These are phyloP conservation scores for Physella acuta DNA, from an alignment of 1,140 invertebrate species.

Conservation along the genomic window DNA sequence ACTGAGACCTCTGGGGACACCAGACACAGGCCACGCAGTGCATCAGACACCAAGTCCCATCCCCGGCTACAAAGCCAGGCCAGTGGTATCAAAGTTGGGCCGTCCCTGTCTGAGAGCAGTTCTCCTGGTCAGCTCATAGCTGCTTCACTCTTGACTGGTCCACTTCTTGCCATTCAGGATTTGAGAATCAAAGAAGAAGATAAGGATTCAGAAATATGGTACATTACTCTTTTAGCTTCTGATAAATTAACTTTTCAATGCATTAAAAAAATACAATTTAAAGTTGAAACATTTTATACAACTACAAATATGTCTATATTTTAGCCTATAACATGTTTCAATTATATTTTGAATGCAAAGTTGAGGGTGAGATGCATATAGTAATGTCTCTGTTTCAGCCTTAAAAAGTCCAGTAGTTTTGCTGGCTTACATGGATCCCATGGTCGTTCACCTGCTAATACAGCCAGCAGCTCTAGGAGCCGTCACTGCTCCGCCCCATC, in stretches of 20 bases:
- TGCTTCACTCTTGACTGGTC: no score
- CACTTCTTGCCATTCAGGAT: background rate
- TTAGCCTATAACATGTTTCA: no score
- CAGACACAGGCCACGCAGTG: slow-evolving; percentile 25
- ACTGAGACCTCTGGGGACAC: background rate
- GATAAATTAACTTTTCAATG: no score
- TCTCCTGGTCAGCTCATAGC: background rate
- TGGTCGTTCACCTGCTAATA: background rate
- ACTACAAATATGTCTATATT: no score
- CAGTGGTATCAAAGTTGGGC: no score
- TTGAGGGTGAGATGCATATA: background rate
- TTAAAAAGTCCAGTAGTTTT: slow-evolving; percentile 51
- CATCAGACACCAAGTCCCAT: slow-evolving; percentile 27
- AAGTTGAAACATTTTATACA: no score
- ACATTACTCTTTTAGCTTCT: no score
- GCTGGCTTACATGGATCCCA: slow-evolving; percentile 37
- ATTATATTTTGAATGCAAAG: no score
- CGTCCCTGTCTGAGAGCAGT: no score
- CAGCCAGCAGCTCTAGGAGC: slow-evolving; percentile 26
- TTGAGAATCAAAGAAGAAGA: slow-evolving; percentile 12
- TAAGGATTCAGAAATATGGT: background rate
- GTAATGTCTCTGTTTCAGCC: background rate
- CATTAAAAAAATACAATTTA: no score
- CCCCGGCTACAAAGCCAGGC: no score
- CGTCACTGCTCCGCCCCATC: slow-evolving; percentile 51